Evolutionary conservation across 2,888 invertebrate species (phyloP).

Genomic region (Thecocarcelia acutangulata): DNA sequence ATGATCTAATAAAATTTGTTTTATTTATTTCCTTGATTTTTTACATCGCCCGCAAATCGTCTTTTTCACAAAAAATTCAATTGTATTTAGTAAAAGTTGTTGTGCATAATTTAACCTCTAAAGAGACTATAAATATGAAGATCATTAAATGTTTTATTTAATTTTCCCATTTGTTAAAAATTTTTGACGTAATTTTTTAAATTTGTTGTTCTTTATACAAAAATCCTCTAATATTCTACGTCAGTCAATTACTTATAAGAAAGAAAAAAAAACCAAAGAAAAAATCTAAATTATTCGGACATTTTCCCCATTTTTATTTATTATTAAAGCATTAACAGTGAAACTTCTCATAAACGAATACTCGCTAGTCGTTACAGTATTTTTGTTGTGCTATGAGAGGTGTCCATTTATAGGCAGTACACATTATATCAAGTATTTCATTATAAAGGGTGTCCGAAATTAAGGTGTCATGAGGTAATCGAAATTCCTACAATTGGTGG

Average conservation of each 20-base stretch:
- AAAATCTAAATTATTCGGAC: conserved; percentile 14
- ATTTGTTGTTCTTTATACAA: background rate
- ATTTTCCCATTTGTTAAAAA: background rate
- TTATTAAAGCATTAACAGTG: background rate
- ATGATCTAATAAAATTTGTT: background rate
- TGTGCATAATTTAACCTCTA: conserved; percentile 17
- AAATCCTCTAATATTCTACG: conserved; percentile 1
- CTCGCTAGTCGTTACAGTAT: no score
- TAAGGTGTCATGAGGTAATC: no score
- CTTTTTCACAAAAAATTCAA: background rate
- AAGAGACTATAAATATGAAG: background rate
- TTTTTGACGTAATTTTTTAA: conserved; percentile 36
- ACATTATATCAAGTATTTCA: no score
- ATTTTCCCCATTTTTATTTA: conserved; percentile 13
- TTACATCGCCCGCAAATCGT: background rate
- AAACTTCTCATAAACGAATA: no score
- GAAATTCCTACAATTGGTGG: no score
- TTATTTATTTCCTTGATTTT: background rate
- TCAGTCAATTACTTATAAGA: conserved; percentile 33
- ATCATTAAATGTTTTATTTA: conserved; percentile 3
- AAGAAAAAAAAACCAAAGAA: conserved; percentile 23
- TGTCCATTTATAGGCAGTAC: no score
- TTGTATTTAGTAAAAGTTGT: background rate
- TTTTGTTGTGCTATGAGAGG: no score
- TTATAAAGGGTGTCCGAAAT: no score